These are phyloP conservation scores for Metalampra italica DNA, from an alignment of 2,888 invertebrate genomes.

Conservation along the genomic window DNA sequence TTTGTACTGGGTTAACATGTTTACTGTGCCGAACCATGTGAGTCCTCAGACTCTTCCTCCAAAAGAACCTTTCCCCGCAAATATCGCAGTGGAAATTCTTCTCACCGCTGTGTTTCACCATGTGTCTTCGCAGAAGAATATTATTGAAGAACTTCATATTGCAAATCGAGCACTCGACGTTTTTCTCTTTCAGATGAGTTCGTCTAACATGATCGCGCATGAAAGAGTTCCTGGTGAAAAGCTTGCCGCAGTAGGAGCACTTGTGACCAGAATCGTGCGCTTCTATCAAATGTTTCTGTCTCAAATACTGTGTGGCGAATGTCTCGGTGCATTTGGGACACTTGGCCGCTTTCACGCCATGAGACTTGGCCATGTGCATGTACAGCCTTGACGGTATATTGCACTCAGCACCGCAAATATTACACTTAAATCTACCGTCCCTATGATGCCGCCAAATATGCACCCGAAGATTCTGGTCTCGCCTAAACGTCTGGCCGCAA, in stretches of 20 bases:
- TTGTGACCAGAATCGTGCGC: slow-evolving; percentile 70
- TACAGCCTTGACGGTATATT: slow-evolving; percentile 66
- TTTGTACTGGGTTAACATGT: slow-evolving; percentile 30
- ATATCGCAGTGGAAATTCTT: slow-evolving; percentile 79
- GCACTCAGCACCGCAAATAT: slow-evolving; percentile 59
- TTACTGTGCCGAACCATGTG: slow-evolving; percentile 72
- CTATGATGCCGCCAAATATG: slow-evolving; percentile 69
- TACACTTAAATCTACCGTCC: slow-evolving; percentile 63
- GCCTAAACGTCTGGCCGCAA: slow-evolving; percentile 63
- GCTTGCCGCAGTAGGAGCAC: slow-evolving; percentile 61
- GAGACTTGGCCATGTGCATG: slow-evolving; percentile 68
- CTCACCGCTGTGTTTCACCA: slow-evolving; percentile 73
- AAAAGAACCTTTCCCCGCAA: slow-evolving; percentile 79
- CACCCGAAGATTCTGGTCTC: slow-evolving; percentile 65
- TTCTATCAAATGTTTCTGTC: slow-evolving; percentile 75
- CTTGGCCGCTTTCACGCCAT: slow-evolving; percentile 66
- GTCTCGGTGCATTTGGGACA: slow-evolving; percentile 62
- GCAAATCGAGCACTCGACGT: slow-evolving; percentile 65
- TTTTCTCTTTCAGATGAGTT: slow-evolving; percentile 68
- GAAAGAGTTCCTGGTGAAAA: slow-evolving; percentile 61
- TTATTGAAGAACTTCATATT: slow-evolving; percentile 69
- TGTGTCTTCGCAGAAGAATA: slow-evolving; percentile 57
- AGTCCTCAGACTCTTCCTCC: slow-evolving; percentile 79
- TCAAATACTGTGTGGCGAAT: slow-evolving; percentile 72
- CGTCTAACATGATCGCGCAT: slow-evolving; percentile 62